phyloP scores from a whole-genome alignment of 2,113 vertebrate species.

The Ceyx margarethae region DNA sequence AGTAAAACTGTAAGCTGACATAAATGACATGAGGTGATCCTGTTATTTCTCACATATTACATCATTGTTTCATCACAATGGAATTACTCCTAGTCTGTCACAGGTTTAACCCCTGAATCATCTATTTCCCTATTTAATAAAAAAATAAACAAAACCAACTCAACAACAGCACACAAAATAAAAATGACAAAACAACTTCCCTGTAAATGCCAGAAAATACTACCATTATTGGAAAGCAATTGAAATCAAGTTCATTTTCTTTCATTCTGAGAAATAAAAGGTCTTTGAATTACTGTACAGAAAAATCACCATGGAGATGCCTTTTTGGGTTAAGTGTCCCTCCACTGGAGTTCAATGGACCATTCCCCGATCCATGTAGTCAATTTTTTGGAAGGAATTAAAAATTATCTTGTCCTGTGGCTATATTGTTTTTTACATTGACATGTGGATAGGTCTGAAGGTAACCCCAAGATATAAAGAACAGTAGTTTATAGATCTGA shows the following conservation, averaged over 20 bases:
- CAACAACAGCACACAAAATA: neutral
- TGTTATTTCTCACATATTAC: neutral
- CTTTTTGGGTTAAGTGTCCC: neutral
- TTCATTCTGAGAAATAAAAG: neutral
- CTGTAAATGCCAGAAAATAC: neutral
- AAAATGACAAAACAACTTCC: neutral
- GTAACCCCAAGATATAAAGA: neutral
- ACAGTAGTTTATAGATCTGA: neutral
- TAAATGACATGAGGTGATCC: neutral
- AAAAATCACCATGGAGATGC: neutral
- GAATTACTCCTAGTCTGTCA: neutral
- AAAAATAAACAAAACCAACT: neutral
- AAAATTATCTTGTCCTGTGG: neutral
- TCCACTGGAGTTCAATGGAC: neutral
- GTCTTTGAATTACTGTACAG: neutral
- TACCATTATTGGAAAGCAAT: neutral
- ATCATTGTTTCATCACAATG: neutral
- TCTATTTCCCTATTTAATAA: neutral
- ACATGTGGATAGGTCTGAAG: neutral
- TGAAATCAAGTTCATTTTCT: neutral
- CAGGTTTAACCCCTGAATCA: neutral
- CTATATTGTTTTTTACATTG: neutral
- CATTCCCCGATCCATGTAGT: neutral
- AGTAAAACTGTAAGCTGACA: neutral
- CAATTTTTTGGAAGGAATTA: neutral